These are phyloP conservation scores for Temnothorax curvispinosus DNA, from an alignment of 1,140 invertebrate genomes.

Conservation along the genomic window DNA sequence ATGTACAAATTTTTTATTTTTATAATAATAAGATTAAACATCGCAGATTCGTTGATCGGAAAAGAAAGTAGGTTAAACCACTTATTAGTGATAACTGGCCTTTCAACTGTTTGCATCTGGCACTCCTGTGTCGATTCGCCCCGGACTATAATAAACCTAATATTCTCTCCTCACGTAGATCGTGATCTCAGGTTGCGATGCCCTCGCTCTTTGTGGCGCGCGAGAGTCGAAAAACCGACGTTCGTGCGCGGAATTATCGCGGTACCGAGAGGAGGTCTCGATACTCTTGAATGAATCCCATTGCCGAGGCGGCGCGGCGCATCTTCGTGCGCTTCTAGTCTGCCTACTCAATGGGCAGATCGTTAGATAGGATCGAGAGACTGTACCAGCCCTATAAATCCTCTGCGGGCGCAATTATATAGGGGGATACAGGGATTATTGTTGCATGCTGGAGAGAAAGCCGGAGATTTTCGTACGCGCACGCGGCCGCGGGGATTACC, in stretches of 20 bases:
- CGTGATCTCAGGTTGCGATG: constrained; percentile 10
- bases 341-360: constrained; percentile 80
- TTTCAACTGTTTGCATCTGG: not conserved
- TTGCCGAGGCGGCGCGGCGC: constrained; percentile 60
- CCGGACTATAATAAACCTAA: constrained; percentile 10
- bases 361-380: constrained; percentile 80
- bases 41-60: not conserved
- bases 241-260: constrained; percentile 37
- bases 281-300: constrained; percentile 77
- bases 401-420: constrained; percentile 82
- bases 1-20: not conserved
- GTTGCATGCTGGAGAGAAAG: constrained; percentile 72
- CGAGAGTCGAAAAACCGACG: constrained; percentile 5
- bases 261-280: not conserved
- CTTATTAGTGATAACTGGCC: not conserved
- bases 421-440: constrained; percentile 82
- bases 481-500: constrained; percentile 68
- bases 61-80: not conserved
- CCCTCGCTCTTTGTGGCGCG: not conserved
- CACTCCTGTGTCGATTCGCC: constrained; percentile 1
- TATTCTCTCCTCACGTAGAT: constrained; percentile 15
- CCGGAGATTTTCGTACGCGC: constrained; percentile 67
- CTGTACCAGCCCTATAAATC: constrained; percentile 81
- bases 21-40: not conserved
- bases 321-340: constrained; percentile 73